These are phyloP conservation scores for Silurus aristotelis DNA, from an alignment of 2,797 vertebrate genomes.

Conservation along the genomic window DNA sequence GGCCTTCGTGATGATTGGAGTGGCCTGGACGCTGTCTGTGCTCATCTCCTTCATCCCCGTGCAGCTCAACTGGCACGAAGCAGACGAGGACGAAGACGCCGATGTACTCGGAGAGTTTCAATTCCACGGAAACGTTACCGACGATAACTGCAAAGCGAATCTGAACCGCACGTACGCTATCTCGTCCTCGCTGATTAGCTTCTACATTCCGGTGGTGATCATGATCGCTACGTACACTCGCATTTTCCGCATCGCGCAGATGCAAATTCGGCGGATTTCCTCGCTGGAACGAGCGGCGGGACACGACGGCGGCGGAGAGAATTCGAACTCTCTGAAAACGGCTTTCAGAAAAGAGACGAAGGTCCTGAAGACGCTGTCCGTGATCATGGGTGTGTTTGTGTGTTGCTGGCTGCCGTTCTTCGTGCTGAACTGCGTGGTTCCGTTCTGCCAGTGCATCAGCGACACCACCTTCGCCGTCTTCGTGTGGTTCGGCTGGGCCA, in stretches of 20 bases:
- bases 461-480: constrained; percentile 66
- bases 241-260: constrained; percentile 78
- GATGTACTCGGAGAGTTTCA: constrained; percentile 40
- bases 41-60: constrained; percentile 82
- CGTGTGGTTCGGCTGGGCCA: constrained; percentile 74
- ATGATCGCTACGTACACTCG: constrained; percentile 80
- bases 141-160: constrained; percentile 73
- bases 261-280: constrained; percentile 77
- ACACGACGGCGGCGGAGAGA: constrained; percentile 64
- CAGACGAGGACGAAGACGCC: constrained; percentile 45
- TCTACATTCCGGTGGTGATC: constrained; percentile 82
- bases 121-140: constrained; percentile 38
- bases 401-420: constrained; percentile 76
- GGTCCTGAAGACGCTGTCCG: constrained; percentile 70
- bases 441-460: constrained; percentile 65
- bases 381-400: constrained; percentile 70
- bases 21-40: constrained; percentile 79
- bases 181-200: constrained; percentile 81
- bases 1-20: constrained; percentile 75
- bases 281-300: constrained; percentile 74
- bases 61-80: constrained; percentile 80
- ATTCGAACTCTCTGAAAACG: constrained; percentile 68
- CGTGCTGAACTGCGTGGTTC: constrained; percentile 71
- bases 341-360: constrained; percentile 83
- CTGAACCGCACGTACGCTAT: constrained; percentile 78